phyloP scores from a whole-genome alignment of 2,113 vertebrate species.

The Cariama cristata region DNA sequence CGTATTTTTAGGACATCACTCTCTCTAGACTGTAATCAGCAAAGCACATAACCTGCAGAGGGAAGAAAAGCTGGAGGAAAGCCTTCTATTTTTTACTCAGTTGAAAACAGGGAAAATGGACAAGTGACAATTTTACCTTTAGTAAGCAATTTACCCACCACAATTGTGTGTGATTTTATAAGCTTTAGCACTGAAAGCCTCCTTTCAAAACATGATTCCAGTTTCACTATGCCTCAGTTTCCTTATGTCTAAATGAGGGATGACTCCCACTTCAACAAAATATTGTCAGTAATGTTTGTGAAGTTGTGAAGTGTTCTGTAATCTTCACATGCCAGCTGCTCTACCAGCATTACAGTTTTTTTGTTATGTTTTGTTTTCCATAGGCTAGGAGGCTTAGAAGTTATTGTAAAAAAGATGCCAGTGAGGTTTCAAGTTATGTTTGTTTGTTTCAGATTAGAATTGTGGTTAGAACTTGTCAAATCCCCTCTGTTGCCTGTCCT shows the following conservation, averaged over 20 bases:
- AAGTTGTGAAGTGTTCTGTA: conserved; percentile 11
- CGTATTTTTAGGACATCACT: not conserved
- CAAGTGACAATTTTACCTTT: not conserved
- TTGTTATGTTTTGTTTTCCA: not conserved
- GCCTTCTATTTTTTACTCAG: not conserved
- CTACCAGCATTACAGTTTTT: not conserved
- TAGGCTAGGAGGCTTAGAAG: not conserved
- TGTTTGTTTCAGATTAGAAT: conserved; percentile 18
- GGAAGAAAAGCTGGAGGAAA: not conserved
- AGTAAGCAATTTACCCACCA: not conserved
- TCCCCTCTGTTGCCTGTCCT: conserved; percentile 10
- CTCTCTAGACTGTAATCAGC: not conserved
- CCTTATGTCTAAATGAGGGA: not conserved
- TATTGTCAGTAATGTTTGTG: not conserved
- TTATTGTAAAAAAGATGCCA: not conserved
- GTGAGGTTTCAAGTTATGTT: not conserved
- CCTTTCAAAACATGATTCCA: not conserved
- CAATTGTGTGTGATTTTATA: not conserved
- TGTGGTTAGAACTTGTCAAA: conserved; percentile 37
- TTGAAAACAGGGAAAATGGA: not conserved
- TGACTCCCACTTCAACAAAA: not conserved
- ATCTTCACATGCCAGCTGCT: conserved; percentile 5
- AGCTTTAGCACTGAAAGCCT: not conserved
- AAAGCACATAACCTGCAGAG: not conserved
- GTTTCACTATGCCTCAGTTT: not conserved